phyloP scores from a whole-genome alignment of 2,797 vertebrate species.

The Schizopygopsis pylzovi region DNA sequence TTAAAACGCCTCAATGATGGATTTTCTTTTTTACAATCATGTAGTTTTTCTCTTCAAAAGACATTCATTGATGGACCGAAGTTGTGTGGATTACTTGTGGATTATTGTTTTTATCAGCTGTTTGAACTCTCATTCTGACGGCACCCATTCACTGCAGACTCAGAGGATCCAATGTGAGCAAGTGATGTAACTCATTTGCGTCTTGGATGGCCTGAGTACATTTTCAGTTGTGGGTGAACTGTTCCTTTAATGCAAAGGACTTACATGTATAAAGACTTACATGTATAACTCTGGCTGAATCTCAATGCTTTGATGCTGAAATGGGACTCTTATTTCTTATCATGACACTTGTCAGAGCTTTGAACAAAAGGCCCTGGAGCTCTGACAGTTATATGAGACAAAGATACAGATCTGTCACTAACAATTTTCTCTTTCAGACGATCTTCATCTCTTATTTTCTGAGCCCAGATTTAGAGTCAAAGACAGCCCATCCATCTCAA shows the following conservation, averaged over 20 bases:
- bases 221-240: not conserved
- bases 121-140: not conserved
- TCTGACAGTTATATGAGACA: slow-evolving; percentile 5
- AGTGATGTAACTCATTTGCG: not conserved
- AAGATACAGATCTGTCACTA: slow-evolving; percentile 26
- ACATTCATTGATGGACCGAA: not conserved
- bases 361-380: slow-evolving; percentile 7
- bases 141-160: not conserved
- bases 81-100: not conserved
- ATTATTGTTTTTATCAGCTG: not conserved
- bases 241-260: not conserved
- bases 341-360: slow-evolving; percentile 13
- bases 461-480: not conserved
- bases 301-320: not conserved
- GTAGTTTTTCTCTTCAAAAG: not conserved
- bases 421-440: slow-evolving; percentile 16
- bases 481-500: slow-evolving; percentile 30
- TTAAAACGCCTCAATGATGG: not conserved
- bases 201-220: not conserved
- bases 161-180: not conserved
- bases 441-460: slow-evolving; percentile 7
- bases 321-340: not conserved
- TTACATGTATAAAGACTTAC: not conserved
- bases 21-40: not conserved
- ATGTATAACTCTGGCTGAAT: slow-evolving; percentile 10